Conservation (phyloP, 2,888 invertebrate genomes). For the Andricus quercusramuli region DNA sequence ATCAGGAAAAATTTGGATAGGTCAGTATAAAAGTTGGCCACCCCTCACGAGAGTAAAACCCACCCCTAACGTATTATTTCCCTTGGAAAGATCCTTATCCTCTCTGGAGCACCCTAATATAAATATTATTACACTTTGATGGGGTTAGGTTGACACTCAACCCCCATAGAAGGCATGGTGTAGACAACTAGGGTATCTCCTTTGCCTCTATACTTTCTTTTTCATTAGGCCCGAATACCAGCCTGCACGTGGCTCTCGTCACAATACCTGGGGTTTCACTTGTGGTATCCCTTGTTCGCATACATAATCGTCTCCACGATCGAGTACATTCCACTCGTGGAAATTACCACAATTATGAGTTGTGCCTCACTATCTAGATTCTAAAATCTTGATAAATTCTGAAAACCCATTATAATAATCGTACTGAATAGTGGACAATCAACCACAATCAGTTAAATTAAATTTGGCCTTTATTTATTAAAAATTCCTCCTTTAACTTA, state of each 20-base stretch:
- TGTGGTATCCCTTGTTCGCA: constrained; percentile 46
- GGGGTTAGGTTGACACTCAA: constrained; percentile 77
- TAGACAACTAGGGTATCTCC: constrained; percentile 56
- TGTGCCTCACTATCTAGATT: neutral
- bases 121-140: constrained; percentile 79
- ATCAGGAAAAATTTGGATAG: constrained; percentile 3
- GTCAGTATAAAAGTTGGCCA: constrained; percentile 44
- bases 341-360: neutral
- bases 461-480: neutral
- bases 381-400: neutral
- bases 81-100: constrained; percentile 66
- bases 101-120: constrained; percentile 76
- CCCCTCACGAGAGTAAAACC: constrained; percentile 52
- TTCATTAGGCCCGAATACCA: constrained; percentile 70
- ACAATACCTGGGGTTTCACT: constrained; percentile 51
- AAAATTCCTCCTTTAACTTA: neutral
- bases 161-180: constrained; percentile 58
- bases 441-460: neutral
- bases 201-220: constrained; percentile 62
- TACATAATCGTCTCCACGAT: constrained; percentile 9
- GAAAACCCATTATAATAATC: neutral
- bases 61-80: constrained; percentile 61
- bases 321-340: constrained; percentile 6
- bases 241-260: constrained; percentile 63
- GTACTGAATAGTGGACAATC: neutral